These are phyloP conservation scores for Takifugu flavidus DNA, from an alignment of 2,113 vertebrate species.

Conservation along the genomic window DNA sequence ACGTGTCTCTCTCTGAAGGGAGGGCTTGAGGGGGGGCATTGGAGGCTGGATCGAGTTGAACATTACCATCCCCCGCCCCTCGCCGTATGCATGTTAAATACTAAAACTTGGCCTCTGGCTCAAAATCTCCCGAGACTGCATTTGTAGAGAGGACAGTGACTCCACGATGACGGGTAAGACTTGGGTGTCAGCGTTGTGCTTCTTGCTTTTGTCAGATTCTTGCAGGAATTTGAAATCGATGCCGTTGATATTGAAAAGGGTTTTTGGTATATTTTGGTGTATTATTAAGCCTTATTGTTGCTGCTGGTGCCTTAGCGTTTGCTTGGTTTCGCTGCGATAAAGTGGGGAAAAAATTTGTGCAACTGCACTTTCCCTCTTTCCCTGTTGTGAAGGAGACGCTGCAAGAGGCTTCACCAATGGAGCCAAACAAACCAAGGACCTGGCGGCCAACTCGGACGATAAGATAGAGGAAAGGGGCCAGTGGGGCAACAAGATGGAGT, in stretches of 20 bases:
- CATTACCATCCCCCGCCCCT: slow-evolving; percentile 76
- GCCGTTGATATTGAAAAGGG: not conserved
- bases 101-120: slow-evolving; percentile 58
- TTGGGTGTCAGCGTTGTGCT: not conserved
- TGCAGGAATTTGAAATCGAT: not conserved
- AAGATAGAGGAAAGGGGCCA: slow-evolving; percentile 82
- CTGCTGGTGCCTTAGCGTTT: not conserved
- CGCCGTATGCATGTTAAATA: slow-evolving; percentile 73
- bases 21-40: slow-evolving; percentile 30
- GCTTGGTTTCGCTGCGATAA: not conserved
- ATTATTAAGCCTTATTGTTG: not conserved
- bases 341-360: not conserved
- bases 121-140: slow-evolving; percentile 26
- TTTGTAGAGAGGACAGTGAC: not conserved
- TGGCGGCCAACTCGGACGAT: slow-evolving; percentile 59
- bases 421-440: slow-evolving; percentile 49
- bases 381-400: slow-evolving; percentile 65
- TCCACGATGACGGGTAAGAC: slow-evolving; percentile 55
- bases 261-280: not conserved
- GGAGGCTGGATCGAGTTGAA: slow-evolving; percentile 83
- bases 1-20: slow-evolving; percentile 10
- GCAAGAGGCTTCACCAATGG: slow-evolving; percentile 75
- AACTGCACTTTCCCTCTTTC: not conserved
- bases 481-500: slow-evolving; percentile 92
- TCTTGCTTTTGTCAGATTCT: not conserved